These are phyloP conservation scores for Catocala fraxini DNA, from an alignment of 2,888 invertebrate species.

Conservation along the genomic window DNA sequence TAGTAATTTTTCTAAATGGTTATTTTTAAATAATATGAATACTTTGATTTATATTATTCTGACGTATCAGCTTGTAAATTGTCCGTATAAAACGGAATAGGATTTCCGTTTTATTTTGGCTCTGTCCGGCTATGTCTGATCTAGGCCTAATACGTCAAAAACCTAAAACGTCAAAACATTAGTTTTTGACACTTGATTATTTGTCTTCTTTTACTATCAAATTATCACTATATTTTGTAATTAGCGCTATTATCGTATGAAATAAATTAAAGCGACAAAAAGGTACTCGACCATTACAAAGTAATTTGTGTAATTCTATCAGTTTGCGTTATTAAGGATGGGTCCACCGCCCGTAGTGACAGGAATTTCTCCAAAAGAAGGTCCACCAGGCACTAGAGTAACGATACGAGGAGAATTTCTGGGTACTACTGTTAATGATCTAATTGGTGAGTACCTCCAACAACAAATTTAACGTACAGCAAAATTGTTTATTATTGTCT, in stretches of 20 bases:
- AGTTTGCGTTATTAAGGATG: conserved; percentile 73
- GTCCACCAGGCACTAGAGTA: conserved; percentile 98
- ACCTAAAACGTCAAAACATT: conserved; percentile 1
- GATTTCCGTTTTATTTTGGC: no score
- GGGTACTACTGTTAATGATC: conserved; percentile 94
- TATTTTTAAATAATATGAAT: no score
- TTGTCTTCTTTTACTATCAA: not conserved
- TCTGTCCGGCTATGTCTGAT: no score
- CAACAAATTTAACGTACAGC: no score
- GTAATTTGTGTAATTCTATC: not conserved
- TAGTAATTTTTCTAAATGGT: no score
- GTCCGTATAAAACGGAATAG: no score
- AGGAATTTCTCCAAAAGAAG: conserved; percentile 99
- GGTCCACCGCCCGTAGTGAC: conserved; percentile 96
- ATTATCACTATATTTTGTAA: not conserved
- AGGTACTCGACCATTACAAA: not conserved
- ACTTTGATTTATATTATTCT: no score
- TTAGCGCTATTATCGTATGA: not conserved
- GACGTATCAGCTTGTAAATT: no score
- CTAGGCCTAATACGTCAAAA: no score
- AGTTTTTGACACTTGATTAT: not conserved
- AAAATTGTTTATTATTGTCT: not conserved
- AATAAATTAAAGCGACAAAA: not conserved
- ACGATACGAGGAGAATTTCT: conserved; percentile 98
- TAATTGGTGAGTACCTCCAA: conserved; percentile 89